Base-by-base conservation (phyloP, 53 echinoderm and acorn worm genomes). In the Actinopyga echinites region DNA sequence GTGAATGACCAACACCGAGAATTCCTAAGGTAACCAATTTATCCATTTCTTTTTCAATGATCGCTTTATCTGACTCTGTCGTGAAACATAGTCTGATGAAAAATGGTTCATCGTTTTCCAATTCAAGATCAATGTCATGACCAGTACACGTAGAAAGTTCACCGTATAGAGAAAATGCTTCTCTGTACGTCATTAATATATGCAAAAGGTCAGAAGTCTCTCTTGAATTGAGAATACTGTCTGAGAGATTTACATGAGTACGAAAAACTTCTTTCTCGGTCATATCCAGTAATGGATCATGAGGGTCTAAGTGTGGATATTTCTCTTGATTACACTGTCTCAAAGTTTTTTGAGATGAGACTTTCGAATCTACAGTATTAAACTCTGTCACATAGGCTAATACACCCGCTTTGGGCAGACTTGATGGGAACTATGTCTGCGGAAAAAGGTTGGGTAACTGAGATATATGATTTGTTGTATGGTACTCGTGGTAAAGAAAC, bases 1-100 rank as follows among this genome's bases (percentile, higher is more conserved):
- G 11, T 55, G 53, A n/a, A n/a, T n/a, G n/a, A n/a, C n/a, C n/a
- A n/a, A n/a, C n/a, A n/a, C n/a, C n/a, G n/a, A n/a, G n/a, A 32
- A 87, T 82, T 15, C 87, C 73, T 25, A 87, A 30, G 28, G 67
- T 87, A 38, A 87, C 83, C 19, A 87, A 56, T 82, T 82, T 87
- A 64, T 56, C 56, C 21, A 82, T 32, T 44, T 87, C 74, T 26
- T 52, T 71, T 20, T 82, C 82, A 25, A 87, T 82, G 4, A 35
- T 55, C 5, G 8, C 40, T 15, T 87, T 87, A 34, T 83, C 82
- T 21, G 43, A 17, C 25, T 87, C 73, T 26, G 87, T 80, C 8
- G 80, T 66, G 29, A 87, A 87, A 68, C 81, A 82, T 63, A 83
- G 83, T 31, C 82, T 74, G 34, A 69, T 13, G 65, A 82, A 82